Evolutionary conservation across 2,888 invertebrate genomes (phyloP), one percentile per base, ranked within the genome.

Genomic region (Himalopsyche japonica): DNA sequence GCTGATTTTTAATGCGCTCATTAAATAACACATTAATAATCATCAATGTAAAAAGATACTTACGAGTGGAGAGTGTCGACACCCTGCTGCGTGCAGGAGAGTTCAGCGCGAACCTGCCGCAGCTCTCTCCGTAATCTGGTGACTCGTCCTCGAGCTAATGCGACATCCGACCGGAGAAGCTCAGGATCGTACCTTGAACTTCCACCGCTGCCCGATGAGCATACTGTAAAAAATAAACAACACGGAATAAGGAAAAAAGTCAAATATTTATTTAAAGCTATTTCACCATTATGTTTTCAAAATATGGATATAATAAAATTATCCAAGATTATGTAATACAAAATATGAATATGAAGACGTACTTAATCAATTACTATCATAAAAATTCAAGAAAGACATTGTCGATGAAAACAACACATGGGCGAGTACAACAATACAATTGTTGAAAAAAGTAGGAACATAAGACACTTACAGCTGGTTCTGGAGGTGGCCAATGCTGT

Each of bases 181-280:
- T 99, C 98, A 57, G 98, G 98, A 91, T 99, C 98, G 90, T 98
- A 98, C 89, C 98, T 96, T 84, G 97, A 97, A 89, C 97, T 97
- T 86, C 97, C 95, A 86, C 96, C 79, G 49, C 87, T 92, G 15
- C 92, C 92, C 88, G 97, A 97, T 87, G 97, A 97, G 92, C 97
- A 97, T 89, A 97, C 97, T 97, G 91, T 34, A 90, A 90, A 34
- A 70, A 43, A 78, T 77, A 15, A 10, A 1, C 37, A 43, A 43
- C 12, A 43, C 12, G 37, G 10, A 43, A 43, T 15, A 5, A 37
- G 37, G 1, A 8, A 37, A 37, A 32, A 32, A 32, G 10, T 37
- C 10, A 37, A 37, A n/a, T n/a, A n/a, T n/a, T n/a, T n/a, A n/a
- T n/a, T n/a, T n/a, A n/a, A n/a, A n/a, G n/a, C n/a, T n/a, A n/a